Base-by-base conservation (phyloP, 2,797 vertebrate species). In the Acrossocheilus wenchowensis region DNA sequence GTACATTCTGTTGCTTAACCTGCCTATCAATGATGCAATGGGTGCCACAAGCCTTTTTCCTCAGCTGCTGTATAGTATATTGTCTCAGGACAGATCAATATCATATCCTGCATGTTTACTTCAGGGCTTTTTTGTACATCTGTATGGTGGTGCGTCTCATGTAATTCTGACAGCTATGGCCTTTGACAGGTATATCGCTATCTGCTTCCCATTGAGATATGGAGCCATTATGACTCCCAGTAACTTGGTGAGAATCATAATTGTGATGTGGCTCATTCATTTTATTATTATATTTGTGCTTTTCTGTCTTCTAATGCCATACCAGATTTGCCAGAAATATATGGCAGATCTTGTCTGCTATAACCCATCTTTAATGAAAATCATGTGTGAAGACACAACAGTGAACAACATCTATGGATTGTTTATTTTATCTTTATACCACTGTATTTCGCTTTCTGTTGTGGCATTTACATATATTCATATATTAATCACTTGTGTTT, bases 401-500 rank as follows among this genome's bases (percentile, higher is more conserved):
- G 41, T 91, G 0, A 95, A 93, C 82, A 95, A 94, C 43, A 90
- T 90, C 60, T 96, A 93, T 81, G 95, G 95, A 2, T 21, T 96
- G 12, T 23, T 90, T 9, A 30, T 89, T 4, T n/a, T 93, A 0
- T 88, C 0, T 77, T 77, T 36, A 23, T 77, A 87, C 0, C 94
- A 94, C 89, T 88, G 92, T 0, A 88, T 94, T 69, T 60, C 95
- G 2, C 68, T 96, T 69, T 57, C 82, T 12, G 78, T 95, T 48
- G 91, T 95, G 21, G 84, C 93, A 6, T 95, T 94, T 89, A 97
- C 96, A 57, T 97, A 97, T 21, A 9, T 93, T 34, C 94, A 96
- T 87, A 97, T 97, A 48, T 74, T 95, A 83, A 79, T 84, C 0
- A 92, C 91, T 0, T 95, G 94, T 80, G 3, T 94, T 0, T 85